Evolutionary conservation across 2,888 invertebrate genomes (phyloP).

Genomic region (Pomacea canaliculata): DNA sequence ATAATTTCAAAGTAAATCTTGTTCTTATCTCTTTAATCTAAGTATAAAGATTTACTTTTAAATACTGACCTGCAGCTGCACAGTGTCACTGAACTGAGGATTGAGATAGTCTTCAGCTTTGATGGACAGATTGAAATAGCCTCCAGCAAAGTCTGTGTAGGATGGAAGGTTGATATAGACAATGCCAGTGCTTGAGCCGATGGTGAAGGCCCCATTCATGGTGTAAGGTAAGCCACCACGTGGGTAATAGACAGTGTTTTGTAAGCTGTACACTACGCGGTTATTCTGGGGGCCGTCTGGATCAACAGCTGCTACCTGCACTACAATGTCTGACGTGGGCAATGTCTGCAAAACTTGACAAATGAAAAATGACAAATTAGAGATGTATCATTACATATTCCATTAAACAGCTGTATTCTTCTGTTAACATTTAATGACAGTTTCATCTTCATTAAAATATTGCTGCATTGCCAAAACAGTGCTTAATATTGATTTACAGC

Average conservation of each 20-base stretch:
- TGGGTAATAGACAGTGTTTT: slow-evolving; percentile 29
- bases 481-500: too few relatives aligned
- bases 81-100: slow-evolving; percentile 26
- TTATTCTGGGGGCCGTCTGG: slow-evolving; percentile 35
- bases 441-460: too few relatives aligned
- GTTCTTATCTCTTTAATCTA: too few relatives aligned
- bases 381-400: too few relatives aligned
- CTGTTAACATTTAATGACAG: too few relatives aligned
- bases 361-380: not conserved
- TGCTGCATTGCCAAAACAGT: too few relatives aligned
- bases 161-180: slow-evolving; percentile 40
- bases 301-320: slow-evolving; percentile 45
- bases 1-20: too few relatives aligned
- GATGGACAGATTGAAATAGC: slow-evolving; percentile 46
- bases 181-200: slow-evolving; percentile 45
- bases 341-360: slow-evolving; percentile 28
- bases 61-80: slow-evolving; percentile 30
- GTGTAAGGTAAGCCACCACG: slow-evolving; percentile 14
- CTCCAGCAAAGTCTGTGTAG: slow-evolving; percentile 46
- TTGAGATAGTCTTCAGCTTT: slow-evolving; percentile 45
- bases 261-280: slow-evolving; percentile 27
- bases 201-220: slow-evolving; percentile 42
- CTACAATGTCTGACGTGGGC: slow-evolving; percentile 25
- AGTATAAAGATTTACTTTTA: too few relatives aligned
- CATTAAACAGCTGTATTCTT: too few relatives aligned